Base-by-base conservation (phyloP, 2,113 vertebrate species). In the Tenrec ecaudatus region DNA sequence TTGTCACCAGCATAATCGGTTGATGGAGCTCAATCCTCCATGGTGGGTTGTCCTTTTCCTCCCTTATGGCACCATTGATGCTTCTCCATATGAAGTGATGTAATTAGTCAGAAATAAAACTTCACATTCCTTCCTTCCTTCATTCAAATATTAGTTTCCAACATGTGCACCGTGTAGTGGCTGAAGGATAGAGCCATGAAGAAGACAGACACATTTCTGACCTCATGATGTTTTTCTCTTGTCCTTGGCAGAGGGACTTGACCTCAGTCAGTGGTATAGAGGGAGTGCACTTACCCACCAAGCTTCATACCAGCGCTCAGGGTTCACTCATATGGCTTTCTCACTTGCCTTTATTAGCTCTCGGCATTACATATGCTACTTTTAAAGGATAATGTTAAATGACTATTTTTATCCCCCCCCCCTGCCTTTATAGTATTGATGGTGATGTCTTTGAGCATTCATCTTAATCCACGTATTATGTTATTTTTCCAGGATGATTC, bases 21-120 rank as follows among this genome's bases (percentile, higher is more conserved):
- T 91, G 91, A 73, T 82, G 82, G 82, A 88, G 93, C 75, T 96
- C 95, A 95, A 90, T 95, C 82, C 60, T 53, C 68, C 73, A 60
- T 77, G 27, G 12, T 14, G 12, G 47, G 25, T 4, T 43, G 25
- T 40, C 47, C 43, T 38, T 73, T 64, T 93, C 90, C 57, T 94
- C 53, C 57, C 57, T 94, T 57, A 40, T 33, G 53, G 62, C 78
- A 92, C 82, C 84, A 95, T 77, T 88, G 82, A 89, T 96, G 86
- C 90, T 96, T 96, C 90, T 96, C 89, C 92, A 92, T 86, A 95
- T 90, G 90, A 88, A 95, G 71, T 96, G 93, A 93, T 94, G 95
- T 93, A 96, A 96, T 95, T 96, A 95, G 90, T 82, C 69, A 91
- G 90, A 94, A 90, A 93, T 90, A 93, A 95, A 95, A 93, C 47